Conservation (phyloP, 2,113 vertebrate genomes). For the Chaetops frenatus region DNA sequence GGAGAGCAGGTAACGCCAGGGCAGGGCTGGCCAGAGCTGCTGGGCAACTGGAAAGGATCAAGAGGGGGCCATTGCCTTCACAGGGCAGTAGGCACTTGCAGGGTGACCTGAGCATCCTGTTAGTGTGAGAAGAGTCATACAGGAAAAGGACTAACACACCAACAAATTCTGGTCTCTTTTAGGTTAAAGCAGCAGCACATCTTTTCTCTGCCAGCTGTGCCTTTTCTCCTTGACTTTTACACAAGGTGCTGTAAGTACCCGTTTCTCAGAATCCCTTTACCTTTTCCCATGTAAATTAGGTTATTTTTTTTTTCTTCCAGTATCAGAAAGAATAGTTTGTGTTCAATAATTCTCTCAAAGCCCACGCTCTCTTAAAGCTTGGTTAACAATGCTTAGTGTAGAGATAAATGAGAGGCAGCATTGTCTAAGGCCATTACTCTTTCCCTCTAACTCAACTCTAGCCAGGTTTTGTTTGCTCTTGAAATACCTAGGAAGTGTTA, state of each 20-base stretch:
- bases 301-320: background rate
- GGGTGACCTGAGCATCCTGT: background rate
- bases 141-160: background rate
- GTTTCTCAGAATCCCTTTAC: background rate
- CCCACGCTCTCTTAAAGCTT: background rate
- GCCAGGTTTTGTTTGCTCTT: background rate
- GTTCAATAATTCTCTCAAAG: background rate
- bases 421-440: background rate
- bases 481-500: background rate
- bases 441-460: background rate
- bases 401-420: background rate
- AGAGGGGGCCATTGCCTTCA: background rate
- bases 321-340: background rate
- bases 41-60: background rate
- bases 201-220: background rate
- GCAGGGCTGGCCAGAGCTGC: background rate
- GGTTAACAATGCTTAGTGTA: background rate
- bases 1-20: background rate
- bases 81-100: background rate
- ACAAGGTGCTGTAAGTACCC: background rate
- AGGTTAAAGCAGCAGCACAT: background rate
- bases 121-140: background rate
- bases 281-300: background rate
- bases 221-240: background rate
- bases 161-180: background rate